Base-by-base conservation (phyloP, 64 coral and sea anemone species). In the Dendronephthya gigantea region DNA sequence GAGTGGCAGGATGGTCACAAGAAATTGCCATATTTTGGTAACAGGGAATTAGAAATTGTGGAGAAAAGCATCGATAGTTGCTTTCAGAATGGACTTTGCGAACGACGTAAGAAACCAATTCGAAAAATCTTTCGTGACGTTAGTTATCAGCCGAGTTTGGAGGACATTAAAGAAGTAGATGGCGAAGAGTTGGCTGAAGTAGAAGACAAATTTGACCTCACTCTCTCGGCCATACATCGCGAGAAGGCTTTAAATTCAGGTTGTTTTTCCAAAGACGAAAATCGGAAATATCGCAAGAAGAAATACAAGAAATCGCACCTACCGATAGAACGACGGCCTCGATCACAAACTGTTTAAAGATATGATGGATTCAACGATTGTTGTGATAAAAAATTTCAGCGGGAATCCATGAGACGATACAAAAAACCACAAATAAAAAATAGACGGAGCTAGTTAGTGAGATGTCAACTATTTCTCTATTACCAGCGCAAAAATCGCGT, bases 41-140 rank as follows among this genome's bases (percentile, higher is more conserved):
- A 29, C 36, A 79, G 17, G 29, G 72, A 79, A 35, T 33, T 79
- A 33, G 72, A 79, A 39, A 79, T 79, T 9, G 28, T 79, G 14
- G 72, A 79, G 22, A 79, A 79, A 79, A 79, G 72, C 72, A 79
- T 79, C 15, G 72, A 79, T 36, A 79, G 72, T 79, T 79, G 72
- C 31, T 79, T 36, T 34, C 13, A 36, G 14, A 79, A 79, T 35
- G 72, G 72, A 34, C 15, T 62, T 17, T 79, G 72, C 32, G 72
- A 79, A 34, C 30, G 36, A 79, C 25, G 72, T 9, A 79, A 79
- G 72, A 79, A 39, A 34, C 72, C n/a, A 0, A 79, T 79, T 35
- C 34, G 36, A 0, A 79, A 79, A 79, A 79, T 79, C 34, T 79
- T 79, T 79, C 72, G 72, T 9, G 36, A 79, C 29, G 32, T 15